phyloP scores from a whole-genome alignment of 2,113 vertebrate genomes.

The Mesembrinibis cayennensis region DNA sequence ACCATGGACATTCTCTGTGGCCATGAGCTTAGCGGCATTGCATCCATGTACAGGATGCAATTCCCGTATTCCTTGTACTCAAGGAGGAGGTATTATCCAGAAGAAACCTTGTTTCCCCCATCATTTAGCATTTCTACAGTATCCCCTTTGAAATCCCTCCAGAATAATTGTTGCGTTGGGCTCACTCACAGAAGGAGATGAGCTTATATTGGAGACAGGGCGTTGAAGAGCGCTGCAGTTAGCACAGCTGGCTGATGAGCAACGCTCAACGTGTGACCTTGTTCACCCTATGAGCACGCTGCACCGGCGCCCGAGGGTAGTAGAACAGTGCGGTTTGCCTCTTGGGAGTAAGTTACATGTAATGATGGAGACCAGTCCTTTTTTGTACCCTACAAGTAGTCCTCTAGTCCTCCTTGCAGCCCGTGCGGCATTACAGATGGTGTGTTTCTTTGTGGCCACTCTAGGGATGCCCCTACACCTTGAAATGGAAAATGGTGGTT shows the following conservation, averaged over 20 bases:
- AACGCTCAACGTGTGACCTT: not conserved
- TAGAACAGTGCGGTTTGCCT: not conserved
- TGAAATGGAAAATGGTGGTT: not conserved
- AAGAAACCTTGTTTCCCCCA: not conserved
- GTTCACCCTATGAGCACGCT: not conserved
- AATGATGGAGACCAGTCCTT: not conserved
- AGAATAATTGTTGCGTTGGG: not conserved
- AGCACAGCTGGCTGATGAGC: not conserved
- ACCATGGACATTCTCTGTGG: not conserved
- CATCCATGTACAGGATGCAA: too few relatives aligned
- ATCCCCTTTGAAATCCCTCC: not conserved
- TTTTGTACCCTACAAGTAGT: not conserved
- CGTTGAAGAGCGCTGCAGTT: not conserved
- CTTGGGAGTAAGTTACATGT: not conserved
- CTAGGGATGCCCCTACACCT: not conserved
- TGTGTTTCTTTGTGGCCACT: not conserved
- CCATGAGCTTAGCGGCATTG: not conserved
- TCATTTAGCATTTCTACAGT: not conserved
- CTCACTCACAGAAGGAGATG: not conserved
- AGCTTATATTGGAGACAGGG: not conserved
- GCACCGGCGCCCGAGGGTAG: fast-evolving
- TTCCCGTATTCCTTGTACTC: not conserved
- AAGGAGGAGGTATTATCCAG: too few relatives aligned
- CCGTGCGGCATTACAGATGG: fast-evolving
- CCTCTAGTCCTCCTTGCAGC: not conserved